Base-by-base conservation (phyloP, 2,797 vertebrate genomes). In the Phylloscopus collybita region DNA sequence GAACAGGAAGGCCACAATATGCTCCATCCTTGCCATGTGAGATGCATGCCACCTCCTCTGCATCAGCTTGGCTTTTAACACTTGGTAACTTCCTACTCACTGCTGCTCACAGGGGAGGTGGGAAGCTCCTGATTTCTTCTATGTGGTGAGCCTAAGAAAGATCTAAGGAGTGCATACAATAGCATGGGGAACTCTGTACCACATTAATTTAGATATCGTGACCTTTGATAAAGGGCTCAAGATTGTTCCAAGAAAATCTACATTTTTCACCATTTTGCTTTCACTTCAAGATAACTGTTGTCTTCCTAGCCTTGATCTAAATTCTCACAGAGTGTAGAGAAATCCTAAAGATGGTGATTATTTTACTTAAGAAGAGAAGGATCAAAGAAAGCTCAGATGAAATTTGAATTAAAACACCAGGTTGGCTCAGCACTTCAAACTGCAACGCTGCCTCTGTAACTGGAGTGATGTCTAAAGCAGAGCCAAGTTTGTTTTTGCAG, bases 321-420 rank as follows among this genome's bases (percentile, higher is more conserved):
- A 61, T 64, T 88, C 42, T 73, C 32, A n/a, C 25, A 34, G 82
- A 67, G 18, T 26, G 14, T 53, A 81, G 90, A 91, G 50, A 60
- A 84, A 73, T 32, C 54, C 45, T 93, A 61, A 92, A 93, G 45
- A 90, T n/a, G 36, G 32, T 88, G 62, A 79, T 86, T 90, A 86
- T 57, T 82, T 93, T 84, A 64, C 49, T 67, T 70, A 90, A 86
- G 90, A 92, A 86, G 22, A 90, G 62, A 86, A 84, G 32, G 76
- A 94, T 94, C 56, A 95, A 93, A 90, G 91, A 53, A 59, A 90
- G 67, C 66, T 92, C 67, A 59, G 80, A 88, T 85, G 64, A 96
- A 93, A 96, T 93, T 74, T 94, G 64, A 90, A 95, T 93, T 95
- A 92, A 93, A 96, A 84, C 57, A 57, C 27, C 11, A 15, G 32